Evolutionary conservation across 1,140 invertebrate species (phyloP), one percentile per base, ranked within the genome.

Genomic region (Amyelois transitella): DNA sequence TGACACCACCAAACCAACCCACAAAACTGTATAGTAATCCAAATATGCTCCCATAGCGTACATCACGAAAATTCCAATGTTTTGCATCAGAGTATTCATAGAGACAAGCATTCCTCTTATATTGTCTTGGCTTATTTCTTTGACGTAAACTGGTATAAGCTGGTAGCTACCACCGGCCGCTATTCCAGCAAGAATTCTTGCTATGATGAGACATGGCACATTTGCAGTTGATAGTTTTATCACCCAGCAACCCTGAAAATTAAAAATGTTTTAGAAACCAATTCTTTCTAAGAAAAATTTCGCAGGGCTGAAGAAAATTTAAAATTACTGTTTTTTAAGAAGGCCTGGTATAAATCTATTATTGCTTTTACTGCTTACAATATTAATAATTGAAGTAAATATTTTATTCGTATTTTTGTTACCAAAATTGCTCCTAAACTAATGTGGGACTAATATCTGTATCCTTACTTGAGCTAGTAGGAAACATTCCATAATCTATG

Each of bases 1-100:
- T 0, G 63, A 58, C 0, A 65, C 10, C 7, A 43, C 22, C 2
- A 55, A 10, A 6, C 51, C 55, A 18, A 61, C 43, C 63, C 63
- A 65, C 1, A 60, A 18, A 0, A 65, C 49, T 1, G 52, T 55
- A 25, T 65, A 51, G 81, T 88, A 92, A 32, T 83, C 70, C 7
- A 90, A 25, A 18, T 74, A 69, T 5, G 89, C 66, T 6, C 92
- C 92, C 12, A 91, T 54, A 3, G 88, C 72, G 63, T 91, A 93
- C 14, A 87, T 87, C 1, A 81, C 18, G 1, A 66, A n/a, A 8
- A 60, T 28, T 6, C 66, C 66, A 2, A 59, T 18, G 25, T 60
- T 66, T 38, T 60, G 55, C 18, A 48, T 56, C 1, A 63, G 8
- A 7, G 58, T 58, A 0, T 59, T 17, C 5, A 64, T 44, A n/a